These are phyloP conservation scores for Acrobasis suavella DNA, from an alignment of 2,888 invertebrate genomes.

Conservation along the genomic window DNA sequence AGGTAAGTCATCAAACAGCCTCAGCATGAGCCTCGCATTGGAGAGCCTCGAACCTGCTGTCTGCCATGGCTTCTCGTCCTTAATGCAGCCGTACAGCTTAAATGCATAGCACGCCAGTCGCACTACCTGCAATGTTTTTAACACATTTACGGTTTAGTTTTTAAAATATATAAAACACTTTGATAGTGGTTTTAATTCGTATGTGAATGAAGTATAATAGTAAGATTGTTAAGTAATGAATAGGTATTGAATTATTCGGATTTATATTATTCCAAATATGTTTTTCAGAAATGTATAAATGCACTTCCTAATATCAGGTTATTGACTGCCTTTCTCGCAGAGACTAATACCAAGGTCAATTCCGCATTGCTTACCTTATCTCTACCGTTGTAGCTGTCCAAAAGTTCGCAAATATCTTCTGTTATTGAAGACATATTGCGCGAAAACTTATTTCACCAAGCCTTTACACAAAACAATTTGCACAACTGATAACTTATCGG, in stretches of 20 bases:
- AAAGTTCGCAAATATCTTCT: constrained; percentile 85
- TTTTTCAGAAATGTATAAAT: not conserved
- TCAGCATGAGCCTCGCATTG: constrained; percentile 87
- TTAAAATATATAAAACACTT: no score
- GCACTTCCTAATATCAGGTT: constrained; percentile 8
- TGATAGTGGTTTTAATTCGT: no score
- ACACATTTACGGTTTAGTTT: not conserved
- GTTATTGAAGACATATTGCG: constrained; percentile 61
- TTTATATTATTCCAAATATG: no score
- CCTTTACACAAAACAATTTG: constrained; percentile 22
- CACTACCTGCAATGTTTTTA: constrained; percentile 81
- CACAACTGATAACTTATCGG: constrained; percentile 36
- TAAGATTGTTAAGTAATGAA: no score
- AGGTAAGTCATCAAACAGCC: constrained; percentile 93
- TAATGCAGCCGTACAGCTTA: constrained; percentile 86
- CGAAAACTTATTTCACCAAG: constrained; percentile 5
- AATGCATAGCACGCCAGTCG: constrained; percentile 89
- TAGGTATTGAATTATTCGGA: no score
- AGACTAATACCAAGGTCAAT: constrained; percentile 52
- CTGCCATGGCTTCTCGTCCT: constrained; percentile 82
- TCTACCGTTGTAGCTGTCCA: constrained; percentile 92
- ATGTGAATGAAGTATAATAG: no score
- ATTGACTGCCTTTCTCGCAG: constrained; percentile 6
- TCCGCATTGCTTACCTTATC: constrained; percentile 87
- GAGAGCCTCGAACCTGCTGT: constrained; percentile 88